A percentile compares a stretch with the other conserved stretches of the same genome.
These are phyloP conservation scores for Yoshiicerus persimilis DNA, from an alignment of 1,140 invertebrate genomes.

Conservation along the genomic window DNA sequence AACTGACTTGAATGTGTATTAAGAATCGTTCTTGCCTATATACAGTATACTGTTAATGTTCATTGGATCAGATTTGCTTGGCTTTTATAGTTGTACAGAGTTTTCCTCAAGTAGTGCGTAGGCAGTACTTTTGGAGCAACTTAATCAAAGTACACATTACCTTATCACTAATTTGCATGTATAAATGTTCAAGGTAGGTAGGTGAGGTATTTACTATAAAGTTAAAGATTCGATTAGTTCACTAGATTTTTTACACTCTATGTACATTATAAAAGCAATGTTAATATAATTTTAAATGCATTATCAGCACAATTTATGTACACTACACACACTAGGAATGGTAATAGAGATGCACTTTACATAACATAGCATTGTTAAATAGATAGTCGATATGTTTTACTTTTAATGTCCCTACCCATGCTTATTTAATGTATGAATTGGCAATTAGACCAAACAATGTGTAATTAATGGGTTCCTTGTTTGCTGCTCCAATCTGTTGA, in stretches of 20 bases:
- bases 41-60: background rate
- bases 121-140: background rate
- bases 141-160: background rate
- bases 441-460: slow-evolving; percentile 29
- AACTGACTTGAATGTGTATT: background rate
- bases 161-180: slow-evolving; percentile 17
- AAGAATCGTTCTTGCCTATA: background rate
- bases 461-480: slow-evolving; percentile 24
- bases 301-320: background rate
- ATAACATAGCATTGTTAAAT: background rate
- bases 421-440: background rate
- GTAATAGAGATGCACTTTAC: background rate
- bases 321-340: too few species aligned
- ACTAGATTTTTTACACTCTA: background rate
- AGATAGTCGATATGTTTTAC: background rate
- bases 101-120: background rate
- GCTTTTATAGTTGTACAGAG: background rate
- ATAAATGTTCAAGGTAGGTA: background rate
- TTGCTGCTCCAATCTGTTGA: background rate
- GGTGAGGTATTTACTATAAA: background rate
- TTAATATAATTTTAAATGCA: background rate
- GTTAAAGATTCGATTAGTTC: background rate
- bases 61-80: background rate
- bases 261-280: background rate
- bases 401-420: background rate